These are phyloP conservation scores for Agapostemon virescens DNA, from an alignment of 2,888 invertebrate genomes.

Conservation along the genomic window DNA sequence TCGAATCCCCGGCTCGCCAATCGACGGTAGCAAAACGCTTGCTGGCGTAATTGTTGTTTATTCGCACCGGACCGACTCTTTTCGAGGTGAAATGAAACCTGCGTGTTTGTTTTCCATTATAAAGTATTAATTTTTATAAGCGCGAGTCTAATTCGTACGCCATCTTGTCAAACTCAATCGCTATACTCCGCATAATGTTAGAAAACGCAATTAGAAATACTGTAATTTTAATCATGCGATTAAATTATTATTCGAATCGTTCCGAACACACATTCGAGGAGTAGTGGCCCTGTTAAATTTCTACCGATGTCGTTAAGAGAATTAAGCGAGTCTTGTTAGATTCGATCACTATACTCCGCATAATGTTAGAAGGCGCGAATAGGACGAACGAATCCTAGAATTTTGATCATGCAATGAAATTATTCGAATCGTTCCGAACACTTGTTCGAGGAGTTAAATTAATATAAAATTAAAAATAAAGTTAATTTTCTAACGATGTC, in stretches of 20 bases:
- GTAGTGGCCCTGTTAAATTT: neutral
- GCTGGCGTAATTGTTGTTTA: slow-evolving; percentile 53
- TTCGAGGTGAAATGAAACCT: neutral
- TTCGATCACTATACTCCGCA: neutral
- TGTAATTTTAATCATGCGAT: neutral
- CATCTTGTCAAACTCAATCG: neutral
- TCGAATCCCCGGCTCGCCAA: slow-evolving; percentile 21
- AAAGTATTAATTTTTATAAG: slow-evolving; percentile 16
- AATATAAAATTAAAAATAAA: too few species aligned
- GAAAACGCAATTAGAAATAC: neutral
- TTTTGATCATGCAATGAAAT: neutral
- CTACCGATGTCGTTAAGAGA: neutral
- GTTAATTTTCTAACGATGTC: neutral
- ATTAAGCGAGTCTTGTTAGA: neutral
- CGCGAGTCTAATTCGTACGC: neutral
- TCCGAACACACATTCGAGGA: neutral
- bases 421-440: neutral
- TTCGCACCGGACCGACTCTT: slow-evolving; percentile 25
- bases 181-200: neutral
- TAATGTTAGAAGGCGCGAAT: neutral
- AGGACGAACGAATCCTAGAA: too few species aligned
- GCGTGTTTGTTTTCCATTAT: slow-evolving; percentile 28
- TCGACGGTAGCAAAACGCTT: slow-evolving; percentile 17
- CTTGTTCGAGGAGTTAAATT: too few species aligned
- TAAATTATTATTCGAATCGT: neutral